These are phyloP conservation scores for Sarcophilus harrisii DNA, from an alignment of 2,797 vertebrate species.

Conservation along the genomic window DNA sequence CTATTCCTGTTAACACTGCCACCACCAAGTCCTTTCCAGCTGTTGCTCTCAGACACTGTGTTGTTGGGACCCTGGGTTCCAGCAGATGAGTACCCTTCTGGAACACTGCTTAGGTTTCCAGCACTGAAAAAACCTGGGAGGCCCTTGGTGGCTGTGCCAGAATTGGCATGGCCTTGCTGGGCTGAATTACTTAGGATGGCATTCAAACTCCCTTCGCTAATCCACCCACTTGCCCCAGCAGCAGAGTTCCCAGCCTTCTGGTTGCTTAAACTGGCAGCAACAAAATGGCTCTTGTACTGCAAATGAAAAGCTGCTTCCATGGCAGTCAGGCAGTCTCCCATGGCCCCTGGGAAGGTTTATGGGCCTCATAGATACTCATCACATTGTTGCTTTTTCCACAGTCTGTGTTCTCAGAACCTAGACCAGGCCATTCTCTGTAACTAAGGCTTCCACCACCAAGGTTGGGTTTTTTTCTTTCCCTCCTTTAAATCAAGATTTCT, in stretches of 20 bases:
- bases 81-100: constrained; percentile 81
- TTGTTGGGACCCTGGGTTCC: constrained; percentile 75
- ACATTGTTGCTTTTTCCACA: constrained; percentile 87
- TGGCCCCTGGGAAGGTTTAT: constrained; percentile 94
- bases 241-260: constrained; percentile 91
- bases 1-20: constrained; percentile 50
- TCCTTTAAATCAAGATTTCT: constrained; percentile 95
- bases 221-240: constrained; percentile 94
- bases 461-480: constrained; percentile 88
- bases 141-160: constrained; percentile 73
- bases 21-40: constrained; percentile 80
- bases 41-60: constrained; percentile 68
- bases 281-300: constrained; percentile 97
- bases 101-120: constrained; percentile 92
- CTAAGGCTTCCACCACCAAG: constrained; percentile 96
- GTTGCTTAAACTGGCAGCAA: constrained; percentile 93
- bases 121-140: constrained; percentile 91
- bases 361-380: constrained; percentile 93
- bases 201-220: constrained; percentile 95
- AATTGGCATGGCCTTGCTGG: constrained; percentile 74
- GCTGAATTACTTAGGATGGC: constrained; percentile 88
- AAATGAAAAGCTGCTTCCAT: constrained; percentile 90
- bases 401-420: constrained; percentile 93
- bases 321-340: constrained; percentile 94
- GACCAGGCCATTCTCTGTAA: constrained; percentile 91